Evolutionary conservation across 2,113 vertebrate species (phyloP).

Genomic region (Amphiprion ocellaris): DNA sequence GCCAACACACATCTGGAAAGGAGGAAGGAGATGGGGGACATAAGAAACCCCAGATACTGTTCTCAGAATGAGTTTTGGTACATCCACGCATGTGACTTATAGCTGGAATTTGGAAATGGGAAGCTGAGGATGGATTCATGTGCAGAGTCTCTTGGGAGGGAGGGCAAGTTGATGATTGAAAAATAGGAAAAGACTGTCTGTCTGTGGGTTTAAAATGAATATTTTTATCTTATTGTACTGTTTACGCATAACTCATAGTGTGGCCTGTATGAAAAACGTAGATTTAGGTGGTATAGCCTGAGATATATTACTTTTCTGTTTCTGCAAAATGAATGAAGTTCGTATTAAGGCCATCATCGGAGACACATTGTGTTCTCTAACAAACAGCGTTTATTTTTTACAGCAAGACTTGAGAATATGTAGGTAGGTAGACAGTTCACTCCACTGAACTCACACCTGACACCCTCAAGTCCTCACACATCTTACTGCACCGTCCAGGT

Average conservation of each 20-base stretch:
- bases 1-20: slow-evolving; percentile 9
- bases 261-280: slow-evolving; percentile 1
- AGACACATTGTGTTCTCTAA: slow-evolving; percentile 26
- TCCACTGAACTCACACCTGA: slow-evolving; percentile 52
- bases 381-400: slow-evolving; percentile 24
- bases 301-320: not conserved
- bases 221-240: slow-evolving; percentile 7
- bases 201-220: not conserved
- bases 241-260: not conserved
- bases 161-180: not conserved
- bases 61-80: not conserved
- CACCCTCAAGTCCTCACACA: slow-evolving; percentile 57
- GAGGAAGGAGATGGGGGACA: slow-evolving; percentile 21
- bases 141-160: not conserved
- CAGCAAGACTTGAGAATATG: slow-evolving; percentile 33
- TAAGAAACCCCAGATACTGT: slow-evolving; percentile 5
- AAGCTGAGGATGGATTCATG: slow-evolving; percentile 12
- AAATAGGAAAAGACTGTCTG: not conserved
- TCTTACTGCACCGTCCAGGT: slow-evolving; percentile 39
- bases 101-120: slow-evolving; percentile 20
- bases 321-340: slow-evolving; percentile 16
- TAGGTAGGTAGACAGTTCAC: slow-evolving; percentile 22
- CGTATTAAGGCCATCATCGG: slow-evolving; percentile 2
- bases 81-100: slow-evolving; percentile 14
- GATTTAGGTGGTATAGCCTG: not conserved